Conservation (phyloP, 1,140 invertebrate species). For the Trachelipus rathkii region DNA sequence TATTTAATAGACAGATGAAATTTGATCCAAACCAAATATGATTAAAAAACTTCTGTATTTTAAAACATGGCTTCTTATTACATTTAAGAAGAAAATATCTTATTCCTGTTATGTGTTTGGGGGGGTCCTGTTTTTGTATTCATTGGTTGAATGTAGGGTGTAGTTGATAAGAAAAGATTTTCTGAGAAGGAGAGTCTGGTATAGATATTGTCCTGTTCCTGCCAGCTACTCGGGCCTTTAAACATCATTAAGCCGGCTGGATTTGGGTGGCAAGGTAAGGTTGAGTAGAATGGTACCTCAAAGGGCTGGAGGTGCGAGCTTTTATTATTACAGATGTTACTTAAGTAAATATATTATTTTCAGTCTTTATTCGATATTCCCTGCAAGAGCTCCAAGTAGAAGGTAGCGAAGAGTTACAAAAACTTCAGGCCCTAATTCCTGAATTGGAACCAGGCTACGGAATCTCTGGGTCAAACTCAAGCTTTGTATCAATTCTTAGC, state of each 20-base stretch:
- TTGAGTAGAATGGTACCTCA: neutral
- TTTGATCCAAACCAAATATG: too few relatives aligned
- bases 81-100: too few relatives aligned
- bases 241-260: neutral
- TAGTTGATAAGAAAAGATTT: too few relatives aligned
- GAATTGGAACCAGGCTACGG: slow-evolving; percentile 55
- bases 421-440: slow-evolving; percentile 44
- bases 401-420: slow-evolving; percentile 47
- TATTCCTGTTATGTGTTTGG: too few relatives aligned
- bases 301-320: neutral
- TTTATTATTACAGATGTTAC: neutral
- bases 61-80: too few relatives aligned
- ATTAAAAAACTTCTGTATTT: too few relatives aligned
- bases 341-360: slow-evolving; percentile 26
- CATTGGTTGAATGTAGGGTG: too few relatives aligned
- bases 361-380: slow-evolving; percentile 56
- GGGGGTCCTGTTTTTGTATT: too few relatives aligned
- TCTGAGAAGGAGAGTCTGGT: too few relatives aligned
- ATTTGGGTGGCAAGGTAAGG: neutral
- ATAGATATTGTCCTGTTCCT: too few relatives aligned
- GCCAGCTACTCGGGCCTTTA: too few relatives aligned
- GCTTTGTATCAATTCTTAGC: slow-evolving; percentile 73
- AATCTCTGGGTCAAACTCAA: slow-evolving; percentile 64
- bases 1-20: too few relatives aligned
- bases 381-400: slow-evolving; percentile 53